These are phyloP conservation scores for Eudyptes chrysolophus DNA, from an alignment of 2,113 vertebrate genomes.

Conservation along the genomic window DNA sequence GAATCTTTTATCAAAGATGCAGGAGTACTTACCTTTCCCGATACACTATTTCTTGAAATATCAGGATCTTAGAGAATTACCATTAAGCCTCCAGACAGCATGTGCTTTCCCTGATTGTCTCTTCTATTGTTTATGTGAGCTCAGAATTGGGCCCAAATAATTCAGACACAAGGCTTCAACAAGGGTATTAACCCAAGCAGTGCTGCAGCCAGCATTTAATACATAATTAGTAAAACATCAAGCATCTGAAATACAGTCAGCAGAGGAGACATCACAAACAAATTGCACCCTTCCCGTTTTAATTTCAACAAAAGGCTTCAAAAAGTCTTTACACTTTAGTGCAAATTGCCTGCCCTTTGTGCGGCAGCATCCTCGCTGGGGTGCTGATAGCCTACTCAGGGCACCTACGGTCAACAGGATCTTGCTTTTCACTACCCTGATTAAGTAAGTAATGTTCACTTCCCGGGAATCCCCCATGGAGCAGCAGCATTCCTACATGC, in stretches of 20 bases:
- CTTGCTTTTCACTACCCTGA: slow-evolving; percentile 53
- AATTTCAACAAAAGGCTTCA: slow-evolving; percentile 19
- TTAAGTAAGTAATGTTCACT: slow-evolving; percentile 55
- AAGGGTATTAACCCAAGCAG: not conserved
- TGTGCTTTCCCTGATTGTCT: not conserved
- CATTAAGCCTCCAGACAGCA: not conserved
- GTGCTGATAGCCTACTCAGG: slow-evolving; percentile 31
- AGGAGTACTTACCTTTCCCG: not conserved
- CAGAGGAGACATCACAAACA: not conserved
- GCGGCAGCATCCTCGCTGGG: not conserved
- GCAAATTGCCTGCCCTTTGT: slow-evolving; percentile 23
- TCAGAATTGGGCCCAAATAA: not conserved
- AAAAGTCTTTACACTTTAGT: slow-evolving; percentile 6
- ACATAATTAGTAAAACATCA: not conserved
- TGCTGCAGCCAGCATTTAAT: not conserved
- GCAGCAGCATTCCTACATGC: slow-evolving; percentile 10
- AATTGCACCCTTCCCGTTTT: not conserved
- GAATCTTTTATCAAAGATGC: not conserved
- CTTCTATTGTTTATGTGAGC: not conserved
- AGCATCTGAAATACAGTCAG: not conserved
- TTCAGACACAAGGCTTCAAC: not conserved
- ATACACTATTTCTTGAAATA: not conserved
- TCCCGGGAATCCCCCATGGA: slow-evolving; percentile 45
- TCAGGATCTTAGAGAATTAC: slow-evolving; percentile 9
- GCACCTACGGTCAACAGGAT: slow-evolving; percentile 47